phyloP scores from a whole-genome alignment of 2,888 invertebrate genomes.

The Lysandra coridon region DNA sequence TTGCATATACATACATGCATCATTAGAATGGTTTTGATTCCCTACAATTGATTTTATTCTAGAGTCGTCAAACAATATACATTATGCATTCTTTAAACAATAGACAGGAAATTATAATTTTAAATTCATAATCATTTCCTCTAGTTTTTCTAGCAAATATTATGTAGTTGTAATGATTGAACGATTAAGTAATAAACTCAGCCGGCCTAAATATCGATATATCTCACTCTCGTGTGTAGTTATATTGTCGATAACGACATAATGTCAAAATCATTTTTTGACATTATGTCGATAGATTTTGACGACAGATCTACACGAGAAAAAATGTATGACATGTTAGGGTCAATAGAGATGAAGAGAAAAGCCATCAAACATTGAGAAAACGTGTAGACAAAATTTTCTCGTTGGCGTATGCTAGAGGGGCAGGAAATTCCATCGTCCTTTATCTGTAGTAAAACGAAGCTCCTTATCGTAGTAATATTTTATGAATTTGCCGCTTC shows the following conservation, averaged over 20 bases:
- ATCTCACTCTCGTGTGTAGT: too few species aligned
- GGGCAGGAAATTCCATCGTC: neutral
- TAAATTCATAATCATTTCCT: constrained; percentile 8
- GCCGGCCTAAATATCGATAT: too few species aligned
- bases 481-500: neutral
- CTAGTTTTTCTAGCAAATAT: neutral
- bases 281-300: too few species aligned
- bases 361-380: too few species aligned
- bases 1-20: neutral
- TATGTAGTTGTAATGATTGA: neutral
- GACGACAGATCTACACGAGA: too few species aligned
- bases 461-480: neutral
- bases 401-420: too few species aligned
- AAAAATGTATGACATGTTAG: too few species aligned
- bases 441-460: constrained; percentile 7
- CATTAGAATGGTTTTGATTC: neutral
- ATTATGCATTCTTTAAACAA: neutral
- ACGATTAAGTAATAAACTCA: neutral
- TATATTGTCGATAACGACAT: too few species aligned
- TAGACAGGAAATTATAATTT: constrained; percentile 7
- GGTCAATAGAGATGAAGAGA: too few species aligned
- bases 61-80: neutral
- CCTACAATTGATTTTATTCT: neutral
- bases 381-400: too few species aligned
- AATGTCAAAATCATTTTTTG: too few species aligned